Base-by-base conservation (phyloP, 2,888 invertebrate species). In the Oxytorus armatus region DNA sequence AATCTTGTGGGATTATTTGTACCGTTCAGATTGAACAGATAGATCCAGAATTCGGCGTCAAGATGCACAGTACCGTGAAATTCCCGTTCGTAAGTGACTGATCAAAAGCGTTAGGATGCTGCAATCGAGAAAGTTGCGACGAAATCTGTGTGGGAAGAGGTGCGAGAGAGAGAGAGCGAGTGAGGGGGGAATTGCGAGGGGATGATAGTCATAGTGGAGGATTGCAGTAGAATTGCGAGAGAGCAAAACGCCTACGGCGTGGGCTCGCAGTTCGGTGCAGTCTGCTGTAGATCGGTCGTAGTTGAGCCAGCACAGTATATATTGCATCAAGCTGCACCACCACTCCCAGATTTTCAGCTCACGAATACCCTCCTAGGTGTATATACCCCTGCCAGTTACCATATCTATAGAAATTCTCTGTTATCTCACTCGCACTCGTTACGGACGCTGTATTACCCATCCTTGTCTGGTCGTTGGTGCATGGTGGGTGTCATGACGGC, bases 401-500 rank as follows among this genome's bases (percentile, higher is more conserved):
- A 53, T 70, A 70, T 76, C 25, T 75, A 77, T 81, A 77, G 69
- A 23, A 65, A 59, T 55, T 55, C 16, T 14, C 8, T 3, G 53
- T 68, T 55, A 42, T 76, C 79, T 70, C 77, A n/a, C 74, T 77
- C 57, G 65, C 73, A 51, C 73, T n/a, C 68, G n/a, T 11, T 42
- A n/a, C n/a, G n/a, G n/a, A n/a, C n/a, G n/a, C n/a, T n/a, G n/a
- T n/a, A n/a, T 29, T 59, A 33, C 16, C 55, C 11, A 29, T 87
- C 86, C 86, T 85, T 85, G 85, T 86, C 87, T 51, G 86, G 88
- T 85, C 85, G 86, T 85, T 88, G 89, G 88, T 89, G 90, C 89
- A 90, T 89, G 90, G 88, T 89, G 18, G 66, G 87, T 86, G 88
- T 88, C 89, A 87, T 89, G 90, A 89, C 88, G 90, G 91, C 90